A percentile compares a stretch with the other conserved stretches of the same genome.
phyloP scores from a whole-genome alignment of 2,113 vertebrate species.

The Strix uralensis region DNA sequence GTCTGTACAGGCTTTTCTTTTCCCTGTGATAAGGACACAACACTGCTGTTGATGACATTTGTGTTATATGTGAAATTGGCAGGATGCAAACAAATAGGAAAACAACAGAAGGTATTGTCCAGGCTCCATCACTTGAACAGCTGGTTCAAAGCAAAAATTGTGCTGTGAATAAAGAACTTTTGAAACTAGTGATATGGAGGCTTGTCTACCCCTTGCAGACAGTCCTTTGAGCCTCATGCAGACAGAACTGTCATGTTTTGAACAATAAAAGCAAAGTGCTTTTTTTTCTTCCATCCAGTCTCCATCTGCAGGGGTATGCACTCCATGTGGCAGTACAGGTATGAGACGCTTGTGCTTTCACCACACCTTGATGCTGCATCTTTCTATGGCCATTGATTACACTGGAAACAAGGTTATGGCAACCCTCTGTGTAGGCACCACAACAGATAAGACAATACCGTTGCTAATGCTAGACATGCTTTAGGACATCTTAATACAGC shows the following conservation, averaged over 20 bases:
- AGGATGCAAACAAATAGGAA: conserved; percentile 40
- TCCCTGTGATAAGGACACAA: neutral
- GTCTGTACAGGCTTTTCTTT: neutral
- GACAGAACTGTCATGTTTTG: neutral
- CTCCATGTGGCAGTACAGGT: neutral
- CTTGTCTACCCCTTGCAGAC: neutral
- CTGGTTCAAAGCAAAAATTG: conserved; percentile 9
- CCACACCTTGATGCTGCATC: neutral
- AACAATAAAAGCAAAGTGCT: neutral
- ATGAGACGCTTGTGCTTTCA: neutral
- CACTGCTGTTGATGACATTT: neutral
- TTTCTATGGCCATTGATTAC: neutral
- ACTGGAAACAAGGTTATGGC: neutral
- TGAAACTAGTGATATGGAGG: neutral
- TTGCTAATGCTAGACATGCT: neutral
- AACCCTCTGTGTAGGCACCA: neutral
- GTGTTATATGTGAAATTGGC: neutral
- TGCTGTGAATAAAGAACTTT: neutral
- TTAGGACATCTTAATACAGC: neutral
- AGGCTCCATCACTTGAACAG: conserved; percentile 5
- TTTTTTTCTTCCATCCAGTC: neutral
- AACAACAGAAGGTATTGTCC: conserved; percentile 46
- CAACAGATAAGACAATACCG: neutral
- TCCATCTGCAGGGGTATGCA: neutral
- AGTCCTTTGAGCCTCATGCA: neutral